phyloP scores from a whole-genome alignment of 2,888 invertebrate genomes.

The Busseola fusca region DNA sequence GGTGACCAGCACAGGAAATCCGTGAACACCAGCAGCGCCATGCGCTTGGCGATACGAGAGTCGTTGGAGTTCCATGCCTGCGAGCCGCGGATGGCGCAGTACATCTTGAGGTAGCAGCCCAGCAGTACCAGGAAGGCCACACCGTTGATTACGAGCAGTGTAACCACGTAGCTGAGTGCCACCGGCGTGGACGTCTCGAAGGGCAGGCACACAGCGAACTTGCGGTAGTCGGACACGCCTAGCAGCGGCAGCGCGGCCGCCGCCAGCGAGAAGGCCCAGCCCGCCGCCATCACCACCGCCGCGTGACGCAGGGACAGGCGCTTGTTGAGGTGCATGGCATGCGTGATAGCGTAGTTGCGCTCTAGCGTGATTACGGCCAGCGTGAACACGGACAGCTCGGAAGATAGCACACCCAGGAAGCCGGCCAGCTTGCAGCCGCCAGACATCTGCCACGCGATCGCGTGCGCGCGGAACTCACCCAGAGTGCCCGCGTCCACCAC shows the following conservation, averaged over 20 bases:
- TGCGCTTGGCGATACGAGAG: constrained; percentile 97
- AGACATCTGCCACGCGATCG: constrained; percentile 99
- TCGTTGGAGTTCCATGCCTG: constrained; percentile 99
- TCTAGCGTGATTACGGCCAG: constrained; percentile 98
- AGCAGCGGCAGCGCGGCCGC: constrained; percentile 97
- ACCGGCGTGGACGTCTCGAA: constrained; percentile 95
- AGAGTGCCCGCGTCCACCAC: constrained; percentile 98
- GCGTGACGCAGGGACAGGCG: constrained; percentile 97
- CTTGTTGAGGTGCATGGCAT: constrained; percentile 99
- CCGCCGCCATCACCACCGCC: constrained; percentile 96
- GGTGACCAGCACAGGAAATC: constrained; percentile 99
- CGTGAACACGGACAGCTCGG: constrained; percentile 98
- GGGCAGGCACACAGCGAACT: constrained; percentile 98
- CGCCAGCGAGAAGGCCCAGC: constrained; percentile 96
- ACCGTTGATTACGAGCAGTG: constrained; percentile 97
- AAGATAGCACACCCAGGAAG: constrained; percentile 97
- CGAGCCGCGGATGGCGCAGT: constrained; percentile 98
- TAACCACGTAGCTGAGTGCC: constrained; percentile 96
- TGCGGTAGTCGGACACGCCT: constrained; percentile 98
- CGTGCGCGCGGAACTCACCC: constrained; percentile 98
- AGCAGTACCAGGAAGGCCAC: constrained; percentile 97
- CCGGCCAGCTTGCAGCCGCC: constrained; percentile 97
- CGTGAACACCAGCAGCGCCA: constrained; percentile 98
- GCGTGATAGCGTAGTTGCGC: constrained; percentile 98
- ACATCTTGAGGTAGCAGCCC: constrained; percentile 99